These are phyloP conservation scores for Gastrophysa polygoni DNA, from an alignment of 2,888 invertebrate species.

Conservation along the genomic window DNA sequence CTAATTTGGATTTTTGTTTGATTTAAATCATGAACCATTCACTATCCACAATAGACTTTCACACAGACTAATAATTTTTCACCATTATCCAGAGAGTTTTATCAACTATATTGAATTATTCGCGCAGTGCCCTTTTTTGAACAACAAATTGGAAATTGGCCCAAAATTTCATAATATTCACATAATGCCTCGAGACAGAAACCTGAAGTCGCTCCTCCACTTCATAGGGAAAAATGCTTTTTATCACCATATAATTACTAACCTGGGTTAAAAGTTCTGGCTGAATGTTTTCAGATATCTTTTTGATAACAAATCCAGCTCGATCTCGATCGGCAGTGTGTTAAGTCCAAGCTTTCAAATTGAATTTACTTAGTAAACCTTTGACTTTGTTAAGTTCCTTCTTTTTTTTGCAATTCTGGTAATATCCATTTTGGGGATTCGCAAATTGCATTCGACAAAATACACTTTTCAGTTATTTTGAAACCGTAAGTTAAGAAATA, in stretches of 20 bases:
- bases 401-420: slow-evolving; percentile 66
- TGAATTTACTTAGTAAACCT: slow-evolving; percentile 76
- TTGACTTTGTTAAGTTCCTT: slow-evolving; percentile 76
- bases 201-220: no score
- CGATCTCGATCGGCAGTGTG: slow-evolving; percentile 83
- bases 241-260: not conserved
- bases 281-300: slow-evolving; percentile 64
- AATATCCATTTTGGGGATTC: slow-evolving; percentile 58
- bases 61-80: no score
- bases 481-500: slow-evolving; percentile 48
- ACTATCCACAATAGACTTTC: no score
- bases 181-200: no score
- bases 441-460: slow-evolving; percentile 52
- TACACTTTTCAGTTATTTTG: slow-evolving; percentile 35
- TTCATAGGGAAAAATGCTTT: no score
- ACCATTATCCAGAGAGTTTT: slow-evolving; percentile 85
- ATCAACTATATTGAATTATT: no score
- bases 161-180: no score
- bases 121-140: no score
- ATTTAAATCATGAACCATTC: no score
- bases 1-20: no score
- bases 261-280: slow-evolving; percentile 82
- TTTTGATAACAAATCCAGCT: slow-evolving; percentile 69
- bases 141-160: no score
- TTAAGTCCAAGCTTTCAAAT: slow-evolving; percentile 79